Evolutionary conservation across 1,140 invertebrate species (phyloP).

Genomic region (Popillia japonica): DNA sequence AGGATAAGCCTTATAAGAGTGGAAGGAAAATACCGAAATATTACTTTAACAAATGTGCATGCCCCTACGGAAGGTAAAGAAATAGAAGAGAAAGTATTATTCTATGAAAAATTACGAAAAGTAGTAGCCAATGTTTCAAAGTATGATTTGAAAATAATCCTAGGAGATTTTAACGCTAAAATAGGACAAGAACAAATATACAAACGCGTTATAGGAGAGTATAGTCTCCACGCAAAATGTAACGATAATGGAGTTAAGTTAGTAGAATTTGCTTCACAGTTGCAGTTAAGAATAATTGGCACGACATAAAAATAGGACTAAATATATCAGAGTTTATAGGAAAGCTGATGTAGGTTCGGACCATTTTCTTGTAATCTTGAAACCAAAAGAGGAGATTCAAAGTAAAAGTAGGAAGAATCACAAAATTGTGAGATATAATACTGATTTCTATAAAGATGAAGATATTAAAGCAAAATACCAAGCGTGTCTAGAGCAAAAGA

Average conservation of each 20-base stretch:
- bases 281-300: neutral
- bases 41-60: slow-evolving; percentile 17
- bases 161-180: slow-evolving; percentile 26
- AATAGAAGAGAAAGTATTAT: neutral
- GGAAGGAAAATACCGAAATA: slow-evolving; percentile 28
- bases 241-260: neutral
- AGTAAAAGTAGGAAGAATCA: neutral
- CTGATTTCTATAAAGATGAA: neutral
- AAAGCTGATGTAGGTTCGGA: neutral
- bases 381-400: neutral
- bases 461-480: neutral
- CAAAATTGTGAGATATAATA: neutral
- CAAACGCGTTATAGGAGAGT: neutral
- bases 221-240: neutral
- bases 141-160: slow-evolving; percentile 24
- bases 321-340: too few species aligned
- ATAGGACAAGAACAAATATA: slow-evolving; percentile 4
- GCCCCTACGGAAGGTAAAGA: slow-evolving; percentile 4
- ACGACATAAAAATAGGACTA: neutral
- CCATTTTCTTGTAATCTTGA: slow-evolving; percentile 1
- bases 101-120: slow-evolving; percentile 6
- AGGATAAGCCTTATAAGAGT: slow-evolving; percentile 5
- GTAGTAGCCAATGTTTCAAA: neutral
- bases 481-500: neutral
- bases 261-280: neutral